Evolutionary conservation across 2,113 vertebrate genomes (phyloP).

Genomic region (Parus major): DNA sequence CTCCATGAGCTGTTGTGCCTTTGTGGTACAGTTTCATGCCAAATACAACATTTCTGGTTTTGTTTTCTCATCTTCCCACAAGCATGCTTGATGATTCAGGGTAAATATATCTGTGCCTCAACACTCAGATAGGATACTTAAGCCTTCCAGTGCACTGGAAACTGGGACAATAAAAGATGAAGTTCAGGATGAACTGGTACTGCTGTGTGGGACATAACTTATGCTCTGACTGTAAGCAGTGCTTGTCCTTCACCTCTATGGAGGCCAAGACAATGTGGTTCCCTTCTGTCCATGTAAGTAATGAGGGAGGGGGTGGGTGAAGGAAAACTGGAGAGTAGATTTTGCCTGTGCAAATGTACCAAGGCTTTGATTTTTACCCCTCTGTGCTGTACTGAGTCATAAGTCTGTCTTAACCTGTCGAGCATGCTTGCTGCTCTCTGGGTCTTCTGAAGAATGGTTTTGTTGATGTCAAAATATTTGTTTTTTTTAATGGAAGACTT

Average conservation of each 20-base stretch:
- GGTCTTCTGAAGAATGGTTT: neutral
- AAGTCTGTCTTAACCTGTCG: neutral
- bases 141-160: neutral
- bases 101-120: neutral
- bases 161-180: neutral
- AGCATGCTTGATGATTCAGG: slow-evolving; percentile 14
- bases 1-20: neutral
- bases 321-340: neutral
- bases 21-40: neutral
- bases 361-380: neutral
- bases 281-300: slow-evolving; percentile 46
- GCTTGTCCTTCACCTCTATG: slow-evolving; percentile 2
- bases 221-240: neutral
- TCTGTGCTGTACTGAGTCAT: neutral
- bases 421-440: neutral
- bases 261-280: neutral
- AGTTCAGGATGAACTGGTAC: slow-evolving; percentile 14
- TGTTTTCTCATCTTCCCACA: slow-evolving; percentile 2
- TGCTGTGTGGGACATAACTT: slow-evolving; percentile 6
- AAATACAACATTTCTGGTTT: neutral
- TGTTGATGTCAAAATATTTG: neutral
- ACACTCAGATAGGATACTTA: slow-evolving; percentile 2
- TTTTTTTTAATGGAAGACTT: neutral
- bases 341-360: neutral
- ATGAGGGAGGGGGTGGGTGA: neutral